Conservation (phyloP, 2,797 vertebrate genomes). For the Accipiter badius region DNA sequence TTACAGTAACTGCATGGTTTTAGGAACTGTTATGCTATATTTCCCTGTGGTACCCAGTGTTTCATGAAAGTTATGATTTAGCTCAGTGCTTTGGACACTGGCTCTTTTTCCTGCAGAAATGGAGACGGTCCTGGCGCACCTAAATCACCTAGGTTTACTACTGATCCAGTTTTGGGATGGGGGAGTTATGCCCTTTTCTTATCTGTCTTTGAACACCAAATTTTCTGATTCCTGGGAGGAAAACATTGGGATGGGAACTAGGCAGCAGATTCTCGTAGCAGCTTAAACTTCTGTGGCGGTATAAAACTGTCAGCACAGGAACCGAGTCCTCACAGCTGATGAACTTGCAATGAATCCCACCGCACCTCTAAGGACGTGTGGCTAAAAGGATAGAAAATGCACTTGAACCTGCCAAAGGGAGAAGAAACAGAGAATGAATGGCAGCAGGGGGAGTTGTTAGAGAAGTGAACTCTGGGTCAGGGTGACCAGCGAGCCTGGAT, state of each 20-base stretch:
- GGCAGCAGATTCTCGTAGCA: neutral
- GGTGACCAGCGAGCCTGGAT: neutral
- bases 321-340: neutral
- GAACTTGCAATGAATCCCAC: neutral
- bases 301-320: neutral
- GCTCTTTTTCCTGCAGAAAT: neutral
- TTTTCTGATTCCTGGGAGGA: neutral
- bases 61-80: neutral
- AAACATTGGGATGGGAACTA: neutral
- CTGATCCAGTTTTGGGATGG: neutral
- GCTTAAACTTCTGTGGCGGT: neutral
- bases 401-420: neutral
- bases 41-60: neutral
- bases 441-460: neutral
- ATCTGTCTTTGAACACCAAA: neutral
- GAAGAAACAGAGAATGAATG: neutral
- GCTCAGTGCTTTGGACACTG: neutral
- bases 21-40: neutral
- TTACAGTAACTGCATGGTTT: neutral
- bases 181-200: neutral
- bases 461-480: neutral
- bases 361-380: neutral
- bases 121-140: neutral
- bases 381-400: neutral
- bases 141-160: neutral